Evolutionary conservation across 2,113 vertebrate species (phyloP).

Genomic region (Lepus timidus): DNA sequence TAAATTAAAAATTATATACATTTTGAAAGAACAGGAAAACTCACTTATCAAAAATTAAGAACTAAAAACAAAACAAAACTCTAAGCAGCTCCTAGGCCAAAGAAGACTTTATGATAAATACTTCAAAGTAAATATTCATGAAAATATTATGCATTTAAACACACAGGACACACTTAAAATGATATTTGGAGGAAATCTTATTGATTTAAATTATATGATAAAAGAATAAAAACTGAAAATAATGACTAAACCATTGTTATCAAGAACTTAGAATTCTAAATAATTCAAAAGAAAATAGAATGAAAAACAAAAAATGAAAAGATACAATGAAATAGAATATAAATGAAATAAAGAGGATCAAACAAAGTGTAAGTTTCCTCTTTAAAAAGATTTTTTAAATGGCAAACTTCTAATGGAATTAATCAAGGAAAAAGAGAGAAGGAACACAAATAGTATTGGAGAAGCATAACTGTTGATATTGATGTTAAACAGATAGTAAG

Average conservation of each 20-base stretch:
- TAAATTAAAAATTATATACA: not conserved
- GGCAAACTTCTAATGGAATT: constrained; percentile 7
- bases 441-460: constrained; percentile 19
- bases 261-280: not conserved
- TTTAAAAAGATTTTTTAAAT: not conserved
- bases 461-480: not conserved
- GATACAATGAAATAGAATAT: constrained; percentile 3
- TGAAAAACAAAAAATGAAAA: not conserved
- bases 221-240: not conserved
- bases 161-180: not conserved
- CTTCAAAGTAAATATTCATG: constrained; percentile 15
- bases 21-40: constrained; percentile 20
- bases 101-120: constrained; percentile 21
- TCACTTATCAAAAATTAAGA: not conserved
- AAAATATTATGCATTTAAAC: not conserved
- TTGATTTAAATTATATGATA: not conserved
- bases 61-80: constrained; percentile 13
- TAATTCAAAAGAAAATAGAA: not conserved
- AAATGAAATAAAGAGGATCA: not conserved
- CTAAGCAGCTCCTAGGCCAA: not conserved
- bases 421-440: not conserved
- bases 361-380: not conserved
- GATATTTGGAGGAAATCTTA: constrained; percentile 15
- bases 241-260: not conserved
- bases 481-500: not conserved